Evolutionary conservation across 2,113 vertebrate species (phyloP), one percentile per base, ranked within the genome.

Genomic region (Nothobranchius kuhntae): DNA sequence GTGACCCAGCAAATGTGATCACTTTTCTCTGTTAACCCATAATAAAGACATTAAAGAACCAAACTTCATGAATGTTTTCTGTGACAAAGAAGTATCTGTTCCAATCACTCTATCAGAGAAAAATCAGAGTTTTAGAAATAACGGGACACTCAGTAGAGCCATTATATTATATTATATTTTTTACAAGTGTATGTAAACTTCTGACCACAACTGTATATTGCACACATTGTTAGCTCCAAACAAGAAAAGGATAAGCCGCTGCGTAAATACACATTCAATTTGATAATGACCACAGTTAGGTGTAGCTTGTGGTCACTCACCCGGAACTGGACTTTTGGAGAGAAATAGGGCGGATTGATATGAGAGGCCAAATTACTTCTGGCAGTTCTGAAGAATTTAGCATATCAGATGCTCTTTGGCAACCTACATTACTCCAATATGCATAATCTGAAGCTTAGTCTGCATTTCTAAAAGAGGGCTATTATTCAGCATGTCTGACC

Each of bases 241-340:
- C n/a, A 7, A 60, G 50, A 73, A 54, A 15, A 7, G 0, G 6
- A 15, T 24, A 73, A 68, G 71, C 57, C 13, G 56, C 56, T 40
- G 35, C 64, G 73, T 51, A 77, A 72, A 79, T 65, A 59, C 82
- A 80, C 63, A 81, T 65, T n/a, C 4, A 17, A 66, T 82, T n/a
- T 62, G 24, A 77, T 79, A 78, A 78, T 78, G 80, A 73, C 68
- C 61, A 56, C 52, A 80, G 87, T 87, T 83, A 74, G 77, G 68
- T 83, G 58, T 48, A 80, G 83, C 73, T 85, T 60, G 75, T 53
- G 79, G 67, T 66, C 80, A 78, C 78, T 91, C 87, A 91, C 87
- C 89, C 81, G 86, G 78, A 91, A 89, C 78, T 77, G 78, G 74
- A 79, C 56, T 51, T 58, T 21, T 30, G 56, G 30, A 72, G 65